These are phyloP conservation scores for Automeris io DNA, from an alignment of 2,888 invertebrate genomes.

Conservation along the genomic window DNA sequence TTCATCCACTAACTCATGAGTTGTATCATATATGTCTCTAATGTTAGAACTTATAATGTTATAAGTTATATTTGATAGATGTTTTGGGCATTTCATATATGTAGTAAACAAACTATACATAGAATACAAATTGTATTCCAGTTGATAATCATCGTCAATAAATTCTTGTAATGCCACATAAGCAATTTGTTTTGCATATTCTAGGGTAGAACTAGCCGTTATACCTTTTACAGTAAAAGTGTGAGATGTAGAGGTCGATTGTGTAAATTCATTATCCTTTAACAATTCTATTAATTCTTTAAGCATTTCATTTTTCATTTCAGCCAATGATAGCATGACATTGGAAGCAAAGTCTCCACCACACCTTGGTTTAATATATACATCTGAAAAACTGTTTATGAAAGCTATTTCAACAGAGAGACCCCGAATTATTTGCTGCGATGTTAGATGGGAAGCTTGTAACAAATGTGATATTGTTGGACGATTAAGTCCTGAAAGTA, in stretches of 20 bases:
- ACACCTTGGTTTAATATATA: constrained; percentile 79
- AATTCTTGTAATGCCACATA: constrained; percentile 42
- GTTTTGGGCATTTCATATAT: constrained; percentile 44
- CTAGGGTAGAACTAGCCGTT: constrained; percentile 66
- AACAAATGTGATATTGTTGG: constrained; percentile 80
- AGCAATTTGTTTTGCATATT: constrained; percentile 75
- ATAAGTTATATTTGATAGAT: constrained; percentile 25
- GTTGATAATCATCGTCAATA: constrained; percentile 11
- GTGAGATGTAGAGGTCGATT: constrained; percentile 28
- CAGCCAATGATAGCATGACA: constrained; percentile 56
- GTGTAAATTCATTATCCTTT: constrained; percentile 17
- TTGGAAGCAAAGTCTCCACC: constrained; percentile 52
- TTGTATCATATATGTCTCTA: constrained; percentile 14
- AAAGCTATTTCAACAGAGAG: constrained; percentile 75
- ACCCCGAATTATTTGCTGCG: constrained; percentile 80
- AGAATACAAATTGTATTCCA: constrained; percentile 16
- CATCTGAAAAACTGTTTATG: constrained; percentile 77
- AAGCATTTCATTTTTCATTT: constrained; percentile 68
- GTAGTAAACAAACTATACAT: constrained; percentile 38
- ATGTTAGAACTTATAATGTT: constrained; percentile 27
- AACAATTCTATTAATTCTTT: constrained; percentile 38
- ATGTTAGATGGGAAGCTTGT: constrained; percentile 79
- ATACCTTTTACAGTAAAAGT: constrained; percentile 62
- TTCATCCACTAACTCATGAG: constrained; percentile 15
- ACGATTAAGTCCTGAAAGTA: constrained; percentile 73